phyloP scores from a whole-genome alignment of 2,113 vertebrate species.

The Halcyon senegalensis region DNA sequence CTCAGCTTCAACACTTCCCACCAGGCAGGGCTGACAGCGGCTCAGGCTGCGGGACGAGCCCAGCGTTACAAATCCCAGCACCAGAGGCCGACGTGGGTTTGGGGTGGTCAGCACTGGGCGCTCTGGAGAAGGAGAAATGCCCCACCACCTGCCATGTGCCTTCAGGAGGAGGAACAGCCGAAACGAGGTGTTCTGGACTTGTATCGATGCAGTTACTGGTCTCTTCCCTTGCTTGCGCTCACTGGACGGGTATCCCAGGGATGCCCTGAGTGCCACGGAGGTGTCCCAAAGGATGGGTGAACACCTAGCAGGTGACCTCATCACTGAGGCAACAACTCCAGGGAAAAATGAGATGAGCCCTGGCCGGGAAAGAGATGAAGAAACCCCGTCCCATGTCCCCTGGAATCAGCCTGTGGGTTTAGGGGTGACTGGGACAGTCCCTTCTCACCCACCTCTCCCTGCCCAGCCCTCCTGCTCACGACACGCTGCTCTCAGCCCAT shows the following conservation, averaged over 20 bases:
- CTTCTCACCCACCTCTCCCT: too few relatives aligned
- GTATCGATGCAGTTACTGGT: too few relatives aligned
- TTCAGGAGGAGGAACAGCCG: too few relatives aligned
- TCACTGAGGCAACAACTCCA: not conserved
- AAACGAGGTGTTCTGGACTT: too few relatives aligned
- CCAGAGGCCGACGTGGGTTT: not conserved
- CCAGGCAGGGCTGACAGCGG: not conserved
- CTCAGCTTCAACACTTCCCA: fast-evolving
- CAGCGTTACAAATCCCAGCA: not conserved
- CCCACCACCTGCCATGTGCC: too few relatives aligned
- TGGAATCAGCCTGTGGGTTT: not conserved
- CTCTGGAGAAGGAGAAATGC: too few relatives aligned
- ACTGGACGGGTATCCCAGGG: too few relatives aligned
- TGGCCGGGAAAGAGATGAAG: not conserved
- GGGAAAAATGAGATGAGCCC: not conserved
- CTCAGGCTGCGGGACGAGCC: fast-evolving
- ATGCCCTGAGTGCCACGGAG: not conserved
- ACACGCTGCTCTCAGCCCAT: too few relatives aligned
- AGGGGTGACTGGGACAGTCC: not conserved
- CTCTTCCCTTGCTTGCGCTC: too few relatives aligned
- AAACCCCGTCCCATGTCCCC: fast-evolving
- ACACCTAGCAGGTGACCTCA: too few relatives aligned
- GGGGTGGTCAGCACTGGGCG: not conserved
- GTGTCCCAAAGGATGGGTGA: not conserved
- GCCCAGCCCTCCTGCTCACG: too few relatives aligned